These are phyloP conservation scores for Ctena decussata DNA, from an alignment of 2,888 invertebrate species.

Conservation along the genomic window DNA sequence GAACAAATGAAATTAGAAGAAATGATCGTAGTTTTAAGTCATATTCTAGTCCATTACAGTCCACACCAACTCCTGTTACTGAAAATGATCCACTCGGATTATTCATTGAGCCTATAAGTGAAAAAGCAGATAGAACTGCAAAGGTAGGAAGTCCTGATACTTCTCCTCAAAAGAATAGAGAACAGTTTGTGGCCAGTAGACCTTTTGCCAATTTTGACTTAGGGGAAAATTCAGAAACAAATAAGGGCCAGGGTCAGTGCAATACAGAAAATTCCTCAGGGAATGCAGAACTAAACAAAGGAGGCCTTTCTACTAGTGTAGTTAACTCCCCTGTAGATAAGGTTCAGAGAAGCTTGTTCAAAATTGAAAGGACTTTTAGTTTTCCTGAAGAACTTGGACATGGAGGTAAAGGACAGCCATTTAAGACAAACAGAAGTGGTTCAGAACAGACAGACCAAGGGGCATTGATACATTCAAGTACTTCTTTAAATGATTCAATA, in stretches of 20 bases:
- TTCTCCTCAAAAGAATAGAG: slow-evolving; percentile 55
- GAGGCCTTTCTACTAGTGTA: not conserved
- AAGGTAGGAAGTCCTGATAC: slow-evolving; percentile 16
- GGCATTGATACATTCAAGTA: slow-evolving; percentile 53
- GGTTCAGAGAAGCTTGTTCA: slow-evolving; percentile 69
- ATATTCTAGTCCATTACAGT: slow-evolving; percentile 68
- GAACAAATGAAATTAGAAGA: not conserved
- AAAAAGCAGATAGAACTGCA: not conserved
- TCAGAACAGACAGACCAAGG: slow-evolving; percentile 6
- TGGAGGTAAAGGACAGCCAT: slow-evolving; percentile 34
- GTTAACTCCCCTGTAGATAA: slow-evolving; percentile 61
- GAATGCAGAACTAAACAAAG: not conserved
- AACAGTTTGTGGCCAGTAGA: slow-evolving; percentile 45
- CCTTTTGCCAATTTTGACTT: slow-evolving; percentile 40
- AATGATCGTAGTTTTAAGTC: not conserved
- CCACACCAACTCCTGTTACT: slow-evolving; percentile 93
- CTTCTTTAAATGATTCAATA: slow-evolving; percentile 68
- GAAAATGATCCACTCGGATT: slow-evolving; percentile 97
- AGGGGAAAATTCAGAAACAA: not conserved
- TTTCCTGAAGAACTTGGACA: slow-evolving; percentile 73
- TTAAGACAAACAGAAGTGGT: slow-evolving; percentile 26
- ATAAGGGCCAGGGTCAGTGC: slow-evolving; percentile 51
- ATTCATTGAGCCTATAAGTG: slow-evolving; percentile 86
- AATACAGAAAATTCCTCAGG: slow-evolving; percentile 16
- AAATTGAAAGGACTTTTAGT: slow-evolving; percentile 76